Percentiles rank a stretch among this genome's conserved stretches.
Evolutionary conservation across 1,140 invertebrate genomes (phyloP).

Genomic region (Leptonema lineaticorne): DNA sequence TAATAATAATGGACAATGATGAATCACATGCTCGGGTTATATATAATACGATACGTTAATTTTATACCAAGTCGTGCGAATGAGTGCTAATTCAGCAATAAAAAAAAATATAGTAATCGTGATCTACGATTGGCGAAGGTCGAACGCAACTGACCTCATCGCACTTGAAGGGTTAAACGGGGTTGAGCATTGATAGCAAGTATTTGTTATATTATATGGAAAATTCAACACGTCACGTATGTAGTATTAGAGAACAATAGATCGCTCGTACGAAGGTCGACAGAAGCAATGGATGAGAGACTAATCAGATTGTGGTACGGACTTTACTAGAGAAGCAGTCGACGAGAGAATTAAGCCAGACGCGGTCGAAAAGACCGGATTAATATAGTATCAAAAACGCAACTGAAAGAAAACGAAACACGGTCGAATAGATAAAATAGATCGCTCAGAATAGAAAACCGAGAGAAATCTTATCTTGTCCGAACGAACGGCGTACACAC

Average conservation of each 20-base stretch:
- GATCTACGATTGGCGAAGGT: neutral
- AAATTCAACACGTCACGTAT: neutral
- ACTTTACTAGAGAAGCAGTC: no score
- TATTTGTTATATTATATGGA: neutral
- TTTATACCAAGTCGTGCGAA: neutral
- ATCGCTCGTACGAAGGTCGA: neutral
- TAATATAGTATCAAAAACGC: neutral
- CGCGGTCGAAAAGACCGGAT: neutral
- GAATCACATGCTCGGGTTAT: neutral
- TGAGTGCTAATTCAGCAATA: neutral
- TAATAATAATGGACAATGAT: no score
- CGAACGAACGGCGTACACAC: no score
- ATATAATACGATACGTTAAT: no score
- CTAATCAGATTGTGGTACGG: no score
- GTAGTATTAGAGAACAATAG: neutral
- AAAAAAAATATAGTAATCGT: neutral
- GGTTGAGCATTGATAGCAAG: neutral
- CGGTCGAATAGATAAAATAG: no score
- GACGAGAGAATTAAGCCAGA: neutral
- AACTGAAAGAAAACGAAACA: no score
- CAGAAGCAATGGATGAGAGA: neutral
- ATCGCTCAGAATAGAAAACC: no score
- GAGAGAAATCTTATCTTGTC: no score
- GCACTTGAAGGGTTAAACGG: no score
- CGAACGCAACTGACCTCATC: neutral